Evolutionary conservation across 2,113 vertebrate species (phyloP), one percentile per base, ranked within the genome.

Genomic region (Thryonomys swinderianus): DNA sequence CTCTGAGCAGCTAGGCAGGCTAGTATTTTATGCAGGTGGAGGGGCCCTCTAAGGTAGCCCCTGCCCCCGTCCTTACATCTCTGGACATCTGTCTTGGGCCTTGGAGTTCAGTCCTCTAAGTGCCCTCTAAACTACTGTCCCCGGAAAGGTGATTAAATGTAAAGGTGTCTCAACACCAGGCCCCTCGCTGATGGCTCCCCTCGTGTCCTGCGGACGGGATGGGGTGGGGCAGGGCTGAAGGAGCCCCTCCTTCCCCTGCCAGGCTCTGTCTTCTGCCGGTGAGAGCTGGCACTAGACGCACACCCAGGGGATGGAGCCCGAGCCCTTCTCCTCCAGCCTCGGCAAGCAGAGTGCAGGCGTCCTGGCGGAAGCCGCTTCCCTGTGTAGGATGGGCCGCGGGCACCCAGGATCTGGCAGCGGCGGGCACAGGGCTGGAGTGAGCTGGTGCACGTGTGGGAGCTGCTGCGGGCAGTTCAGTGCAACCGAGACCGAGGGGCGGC

Each of bases 101-200:
- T 87, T 87, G 45, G 37, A 92, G 85, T 82, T 79, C 73, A 81
- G 84, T 88, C 51, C 71, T 80, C 51, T 30, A 27, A 66, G 40
- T 69, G 23, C n/a, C 37, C 32, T n/a, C n/a, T n/a, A n/a, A n/a
- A n/a, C n/a, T n/a, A 55, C 78, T 90, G 40, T 95, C 69, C 40
- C 74, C 57, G 89, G 37, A n/a, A n/a, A 83, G 62, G 61, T 64
- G 81, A 93, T 67, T 64, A 83, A 84, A 95, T 82, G 82, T 40
- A 87, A 71, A 87, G 59, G 7, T 23, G 34, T 81, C 79, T 66
- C 61, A 59, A 80, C 5, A 51, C 67, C 30, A 80, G 34, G 34
- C 27, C 48, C 25, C 55, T 20, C 16, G 27, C 40, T 61, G 37
- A 42, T 48, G 8, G 9, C 42, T 80, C 51, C 53, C 62, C 42